phyloP scores from a whole-genome alignment of 1,140 invertebrate species.

The Zophobas atratus region DNA sequence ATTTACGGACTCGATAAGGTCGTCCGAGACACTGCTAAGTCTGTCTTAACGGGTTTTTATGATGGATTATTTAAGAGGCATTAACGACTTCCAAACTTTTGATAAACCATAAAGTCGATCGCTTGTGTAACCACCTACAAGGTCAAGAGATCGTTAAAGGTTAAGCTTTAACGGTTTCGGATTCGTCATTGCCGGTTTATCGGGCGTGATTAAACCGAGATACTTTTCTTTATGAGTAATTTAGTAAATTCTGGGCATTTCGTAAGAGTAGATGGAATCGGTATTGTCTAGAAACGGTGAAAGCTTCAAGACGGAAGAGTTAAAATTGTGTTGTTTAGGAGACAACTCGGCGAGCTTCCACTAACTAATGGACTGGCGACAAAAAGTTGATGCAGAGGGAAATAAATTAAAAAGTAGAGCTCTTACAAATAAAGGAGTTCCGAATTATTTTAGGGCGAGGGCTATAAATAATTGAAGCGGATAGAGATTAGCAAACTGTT shows the following conservation, averaged over 20 bases:
- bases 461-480: too few relatives aligned
- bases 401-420: neutral
- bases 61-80: constrained; percentile 6
- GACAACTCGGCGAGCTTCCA: neutral
- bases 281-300: neutral
- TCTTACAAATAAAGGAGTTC: neutral
- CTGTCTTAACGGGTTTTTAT: neutral
- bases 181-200: constrained; percentile 4
- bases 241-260: neutral
- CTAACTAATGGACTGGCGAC: neutral
- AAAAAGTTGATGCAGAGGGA: neutral
- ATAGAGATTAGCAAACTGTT: too few relatives aligned
- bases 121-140: neutral
- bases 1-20: neutral
- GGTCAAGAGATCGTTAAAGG: constrained; percentile 24
- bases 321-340: neutral
- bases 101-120: neutral
- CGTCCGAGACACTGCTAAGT: neutral
- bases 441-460: too few relatives aligned
- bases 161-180: constrained; percentile 24
- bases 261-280: neutral
- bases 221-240: neutral
- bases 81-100: neutral
- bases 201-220: neutral
- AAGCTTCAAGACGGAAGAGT: neutral